Percentiles rank a stretch among this genome's conserved stretches.
Conservation (phyloP, 2,797 vertebrate genomes). For the Gadopsis bispinosus region DNA sequence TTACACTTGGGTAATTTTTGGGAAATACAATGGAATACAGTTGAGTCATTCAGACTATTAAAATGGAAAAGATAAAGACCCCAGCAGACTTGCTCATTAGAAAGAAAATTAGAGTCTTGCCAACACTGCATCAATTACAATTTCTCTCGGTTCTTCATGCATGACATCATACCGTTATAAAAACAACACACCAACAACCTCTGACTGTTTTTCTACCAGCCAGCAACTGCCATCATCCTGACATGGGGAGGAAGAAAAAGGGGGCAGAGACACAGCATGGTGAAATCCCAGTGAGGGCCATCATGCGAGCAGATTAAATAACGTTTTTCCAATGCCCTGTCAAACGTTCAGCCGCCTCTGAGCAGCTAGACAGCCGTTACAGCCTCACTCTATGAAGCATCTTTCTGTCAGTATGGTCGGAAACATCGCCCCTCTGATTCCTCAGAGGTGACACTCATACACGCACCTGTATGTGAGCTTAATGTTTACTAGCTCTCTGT, state of each 20-base stretch:
- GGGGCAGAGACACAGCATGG: constrained; percentile 65
- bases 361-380: constrained; percentile 82
- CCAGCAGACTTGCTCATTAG: constrained; percentile 59
- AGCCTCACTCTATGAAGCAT: constrained; percentile 75
- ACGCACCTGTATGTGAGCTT: constrained; percentile 63
- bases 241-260: constrained; percentile 40
- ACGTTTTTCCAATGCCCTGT: constrained; percentile 86
- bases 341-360: constrained; percentile 86
- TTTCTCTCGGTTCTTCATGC: constrained; percentile 85
- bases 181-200: constrained; percentile 41
- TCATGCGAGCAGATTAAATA: constrained; percentile 89
- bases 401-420: constrained; percentile 62
- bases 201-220: constrained; percentile 56
- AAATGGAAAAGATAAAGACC: constrained; percentile 66
- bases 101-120: constrained; percentile 59
- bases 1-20: constrained; percentile 51
- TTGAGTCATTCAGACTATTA: constrained; percentile 59
- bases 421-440: constrained; percentile 77
- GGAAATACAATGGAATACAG: constrained; percentile 62
- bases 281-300: constrained; percentile 85
- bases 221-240: constrained; percentile 61
- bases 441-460: constrained; percentile 76
- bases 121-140: constrained; percentile 83
- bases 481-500: constrained; percentile 70
- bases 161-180: constrained; percentile 69